Conservation (phyloP, 2,888 invertebrate species). For the Ennomos fuscantarius region DNA sequence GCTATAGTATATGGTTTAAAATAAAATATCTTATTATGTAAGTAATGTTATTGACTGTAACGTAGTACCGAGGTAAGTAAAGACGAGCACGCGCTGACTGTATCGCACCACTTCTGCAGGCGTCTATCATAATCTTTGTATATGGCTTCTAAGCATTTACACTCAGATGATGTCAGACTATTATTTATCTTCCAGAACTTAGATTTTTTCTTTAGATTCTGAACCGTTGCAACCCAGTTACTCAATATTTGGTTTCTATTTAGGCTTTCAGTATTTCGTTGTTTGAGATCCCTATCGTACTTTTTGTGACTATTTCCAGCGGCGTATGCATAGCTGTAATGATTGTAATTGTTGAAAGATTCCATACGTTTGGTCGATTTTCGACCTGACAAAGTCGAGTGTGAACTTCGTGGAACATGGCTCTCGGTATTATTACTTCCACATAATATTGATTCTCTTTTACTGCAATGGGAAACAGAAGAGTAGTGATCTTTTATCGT, state of each 20-base stretch:
- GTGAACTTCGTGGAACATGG: conserved; percentile 67
- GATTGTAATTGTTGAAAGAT: conserved; percentile 52
- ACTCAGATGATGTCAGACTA: conserved; percentile 61
- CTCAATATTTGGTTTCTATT: conserved; percentile 60
- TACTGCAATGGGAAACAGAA: conserved; percentile 57
- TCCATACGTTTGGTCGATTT: conserved; percentile 62
- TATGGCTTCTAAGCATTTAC: conserved; percentile 74
- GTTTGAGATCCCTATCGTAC: conserved; percentile 45
- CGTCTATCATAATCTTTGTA: conserved; percentile 78
- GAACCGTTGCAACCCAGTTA: conserved; percentile 65
- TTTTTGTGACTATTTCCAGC: conserved; percentile 50
- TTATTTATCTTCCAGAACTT: conserved; percentile 65
- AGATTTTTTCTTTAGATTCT: conserved; percentile 65
- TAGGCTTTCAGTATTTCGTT: conserved; percentile 64
- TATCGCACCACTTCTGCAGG: conserved; percentile 80
- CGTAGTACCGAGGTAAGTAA: conserved; percentile 63
- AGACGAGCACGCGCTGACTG: conserved; percentile 73
- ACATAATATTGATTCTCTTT: conserved; percentile 57
- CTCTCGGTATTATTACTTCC: conserved; percentile 65
- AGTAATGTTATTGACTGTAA: background rate
- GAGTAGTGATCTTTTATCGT: conserved; percentile 73
- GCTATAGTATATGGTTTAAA: too few relatives aligned
- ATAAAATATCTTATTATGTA: too few relatives aligned
- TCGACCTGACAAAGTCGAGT: conserved; percentile 69
- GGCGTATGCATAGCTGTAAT: conserved; percentile 64